Evolutionary conservation across 2,113 vertebrate species (phyloP).

Genomic region (Tragelaphus strepsiceros): DNA sequence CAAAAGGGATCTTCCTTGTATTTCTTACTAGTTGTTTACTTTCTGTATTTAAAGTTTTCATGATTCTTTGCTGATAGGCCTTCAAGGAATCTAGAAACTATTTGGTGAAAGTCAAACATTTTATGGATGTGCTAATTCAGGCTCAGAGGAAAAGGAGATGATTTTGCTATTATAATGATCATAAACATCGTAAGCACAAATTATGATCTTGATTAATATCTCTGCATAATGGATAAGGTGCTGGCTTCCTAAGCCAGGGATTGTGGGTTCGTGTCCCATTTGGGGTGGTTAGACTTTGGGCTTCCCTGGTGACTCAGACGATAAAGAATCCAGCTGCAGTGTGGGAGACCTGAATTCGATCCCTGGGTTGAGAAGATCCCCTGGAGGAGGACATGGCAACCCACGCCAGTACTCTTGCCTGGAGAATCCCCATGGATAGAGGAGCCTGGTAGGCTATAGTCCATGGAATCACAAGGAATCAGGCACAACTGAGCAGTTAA

Average conservation of each 20-base stretch:
- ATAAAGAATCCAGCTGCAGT: not conserved
- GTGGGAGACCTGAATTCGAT: not conserved
- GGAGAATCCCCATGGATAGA: not conserved
- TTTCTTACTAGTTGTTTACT: not conserved
- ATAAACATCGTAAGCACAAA: slow-evolving; percentile 4
- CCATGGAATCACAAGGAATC: not conserved
- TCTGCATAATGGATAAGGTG: not conserved
- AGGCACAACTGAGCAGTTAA: not conserved
- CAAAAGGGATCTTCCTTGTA: not conserved
- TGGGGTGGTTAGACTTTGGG: not conserved
- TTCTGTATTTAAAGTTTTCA: slow-evolving; percentile 2
- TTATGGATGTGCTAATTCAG: slow-evolving; percentile 33
- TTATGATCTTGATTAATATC: slow-evolving; percentile 34
- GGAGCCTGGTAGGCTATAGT: not conserved
- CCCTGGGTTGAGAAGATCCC: not conserved
- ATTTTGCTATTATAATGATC: slow-evolving; percentile 48
- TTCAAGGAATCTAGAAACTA: not conserved
- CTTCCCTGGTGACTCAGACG: not conserved
- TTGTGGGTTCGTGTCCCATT: not conserved
- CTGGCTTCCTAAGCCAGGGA: not conserved
- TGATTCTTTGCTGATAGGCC: slow-evolving; percentile 23
- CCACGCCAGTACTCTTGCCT: not conserved
- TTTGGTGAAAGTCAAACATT: slow-evolving; percentile 46
- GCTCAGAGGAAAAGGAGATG: slow-evolving; percentile 52
- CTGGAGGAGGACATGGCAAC: not conserved